Conservation (phyloP, 2,797 vertebrate genomes). For the Eleutherodactylus coqui region DNA sequence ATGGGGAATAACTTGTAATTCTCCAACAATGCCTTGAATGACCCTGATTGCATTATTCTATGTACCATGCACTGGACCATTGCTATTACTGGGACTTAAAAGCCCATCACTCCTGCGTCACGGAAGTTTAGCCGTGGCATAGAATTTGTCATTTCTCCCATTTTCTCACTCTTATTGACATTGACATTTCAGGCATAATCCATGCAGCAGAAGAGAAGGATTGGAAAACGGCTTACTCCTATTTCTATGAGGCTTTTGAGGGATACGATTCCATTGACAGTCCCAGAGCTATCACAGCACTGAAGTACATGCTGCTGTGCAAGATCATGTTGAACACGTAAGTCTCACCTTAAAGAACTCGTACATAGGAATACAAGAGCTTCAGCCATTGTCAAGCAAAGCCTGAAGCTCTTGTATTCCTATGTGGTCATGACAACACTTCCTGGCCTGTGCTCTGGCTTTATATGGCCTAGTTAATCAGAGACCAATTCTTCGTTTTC, state of each 20-base stretch:
- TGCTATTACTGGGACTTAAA: not conserved
- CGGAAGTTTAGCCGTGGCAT: not conserved
- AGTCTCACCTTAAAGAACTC: not conserved
- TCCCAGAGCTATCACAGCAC: constrained; percentile 91
- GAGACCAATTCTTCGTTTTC: no score
- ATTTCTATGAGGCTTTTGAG: constrained; percentile 98
- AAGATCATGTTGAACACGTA: constrained; percentile 94
- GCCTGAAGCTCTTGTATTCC: not conserved
- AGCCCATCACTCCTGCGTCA: not conserved
- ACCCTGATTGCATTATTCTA: no score
- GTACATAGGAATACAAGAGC: no score
- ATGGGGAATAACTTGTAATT: no score
- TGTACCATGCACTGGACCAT: no score
- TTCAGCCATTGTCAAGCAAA: no score
- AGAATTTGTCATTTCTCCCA: not conserved
- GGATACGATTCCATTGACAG: constrained; percentile 96
- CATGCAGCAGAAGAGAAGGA: constrained; percentile 98
- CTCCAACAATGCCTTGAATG: no score
- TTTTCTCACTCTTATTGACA: not conserved
- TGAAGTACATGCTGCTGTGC: constrained; percentile 99
- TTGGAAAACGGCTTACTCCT: constrained; percentile 98
- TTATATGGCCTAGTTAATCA: no score
- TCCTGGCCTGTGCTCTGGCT: not conserved
- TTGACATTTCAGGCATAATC: constrained; percentile 86
- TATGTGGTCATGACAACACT: not conserved